Evolutionary conservation across 2,888 invertebrate genomes (phyloP), one percentile per base, ranked within the genome.

Genomic region (Napeogenes inachia): DNA sequence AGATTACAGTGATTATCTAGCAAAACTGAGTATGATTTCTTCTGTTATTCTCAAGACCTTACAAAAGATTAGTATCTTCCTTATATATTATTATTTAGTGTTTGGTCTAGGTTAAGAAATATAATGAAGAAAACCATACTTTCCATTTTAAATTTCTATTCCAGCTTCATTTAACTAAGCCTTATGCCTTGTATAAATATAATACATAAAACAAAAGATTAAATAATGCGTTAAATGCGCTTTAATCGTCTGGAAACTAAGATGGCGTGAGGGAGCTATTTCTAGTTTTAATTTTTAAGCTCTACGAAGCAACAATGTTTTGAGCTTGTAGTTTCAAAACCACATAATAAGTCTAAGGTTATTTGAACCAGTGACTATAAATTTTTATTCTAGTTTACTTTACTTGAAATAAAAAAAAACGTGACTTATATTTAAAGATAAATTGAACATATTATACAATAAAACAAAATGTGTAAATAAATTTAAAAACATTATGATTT

Each of bases 171-270:
- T 21, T 21, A 21, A 21, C 21, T 21, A 21, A 21, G 21, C 21
- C 21, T 21, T 21, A 21, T 21, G 21, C 21, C 21, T 21, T 21
- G 21, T 21, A 21, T 21, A 21, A 21, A 21, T 21, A 21, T 21
- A 21, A 21, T 21, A 21, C 21, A 21, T 21, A 21, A 21, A 57
- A 69, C 68, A 70, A 69, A 70, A 67, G 69, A 71, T 67, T 70
- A 64, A 69, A 63, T 68, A 68, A 65, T 61, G 71, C 70, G 69
- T 70, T 70, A 68, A 71, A 65, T 64, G 66, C 63, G 65, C 59
- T 62, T 61, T 54, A 71, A 69, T 70, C 66, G 71, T 57, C 59
- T 60, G 68, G 70, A 69, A 70, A 68, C 62, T 59, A 68, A 70
- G 66, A 64, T 54, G 54, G 56, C 50, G 50, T 50, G 8, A 50